A percentile compares a stretch with the other conserved stretches of the same genome.
Conservation (phyloP, 1,140 invertebrate species). For the Atta cephalotes region DNA sequence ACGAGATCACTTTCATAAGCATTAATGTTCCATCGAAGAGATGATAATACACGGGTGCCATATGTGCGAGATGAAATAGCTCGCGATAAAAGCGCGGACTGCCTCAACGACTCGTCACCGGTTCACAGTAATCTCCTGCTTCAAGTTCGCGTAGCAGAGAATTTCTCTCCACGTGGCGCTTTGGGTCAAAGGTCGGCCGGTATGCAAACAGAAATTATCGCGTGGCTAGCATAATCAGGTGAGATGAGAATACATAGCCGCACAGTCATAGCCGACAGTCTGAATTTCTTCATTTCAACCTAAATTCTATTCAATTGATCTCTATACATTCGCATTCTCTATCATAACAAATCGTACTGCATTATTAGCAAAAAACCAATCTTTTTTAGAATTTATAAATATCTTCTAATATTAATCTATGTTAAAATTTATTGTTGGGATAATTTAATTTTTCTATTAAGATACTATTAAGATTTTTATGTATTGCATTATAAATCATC, state of each 20-base stretch:
- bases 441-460: background rate
- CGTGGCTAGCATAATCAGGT: slow-evolving; percentile 29
- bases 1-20: slow-evolving; percentile 21
- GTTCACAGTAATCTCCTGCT: slow-evolving; percentile 16
- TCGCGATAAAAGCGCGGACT: slow-evolving; percentile 11
- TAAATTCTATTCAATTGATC: background rate
- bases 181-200: slow-evolving; percentile 23
- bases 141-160: background rate
- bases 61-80: slow-evolving; percentile 2
- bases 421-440: background rate
- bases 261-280: background rate
- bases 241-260: slow-evolving; percentile 7
- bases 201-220: slow-evolving; percentile 35
- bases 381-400: background rate
- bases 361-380: background rate
- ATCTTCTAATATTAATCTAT: background rate
- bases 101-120: background rate
- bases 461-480: background rate
- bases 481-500: background rate
- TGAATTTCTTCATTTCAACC: slow-evolving; percentile 17
- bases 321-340: slow-evolving; percentile 7
- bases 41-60: slow-evolving; percentile 11
- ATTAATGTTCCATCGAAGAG: background rate
- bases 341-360: background rate
- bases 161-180: background rate